These are phyloP conservation scores for Lithophane socia DNA, from an alignment of 2,888 invertebrate species.

Conservation along the genomic window DNA sequence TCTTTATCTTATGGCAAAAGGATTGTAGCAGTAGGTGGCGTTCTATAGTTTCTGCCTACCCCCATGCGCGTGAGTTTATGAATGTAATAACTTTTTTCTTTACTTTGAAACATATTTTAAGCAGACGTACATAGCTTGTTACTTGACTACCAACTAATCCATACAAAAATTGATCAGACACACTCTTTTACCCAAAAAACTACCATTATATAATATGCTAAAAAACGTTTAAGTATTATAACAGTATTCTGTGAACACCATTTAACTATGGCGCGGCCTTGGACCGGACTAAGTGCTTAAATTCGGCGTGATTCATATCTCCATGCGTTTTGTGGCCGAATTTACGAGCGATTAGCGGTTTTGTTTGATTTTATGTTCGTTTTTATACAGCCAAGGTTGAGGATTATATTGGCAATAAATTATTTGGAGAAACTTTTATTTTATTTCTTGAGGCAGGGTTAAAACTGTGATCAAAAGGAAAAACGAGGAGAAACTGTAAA, in stretches of 20 bases:
- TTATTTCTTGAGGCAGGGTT: constrained; percentile 23
- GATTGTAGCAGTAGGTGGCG: too few relatives aligned
- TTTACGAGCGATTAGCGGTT: constrained; percentile 52
- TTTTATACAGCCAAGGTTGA: constrained; percentile 43
- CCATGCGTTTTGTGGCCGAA: constrained; percentile 40
- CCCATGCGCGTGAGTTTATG: too few relatives aligned
- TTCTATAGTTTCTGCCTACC: too few relatives aligned
- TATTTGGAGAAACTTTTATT: constrained; percentile 35
- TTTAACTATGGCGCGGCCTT: constrained; percentile 70
- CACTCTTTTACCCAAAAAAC: constrained; percentile 2
- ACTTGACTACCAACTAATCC: not conserved
- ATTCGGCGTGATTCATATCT: constrained; percentile 76
- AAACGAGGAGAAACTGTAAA: not conserved
- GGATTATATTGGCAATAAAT: constrained; percentile 41
- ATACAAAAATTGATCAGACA: constrained; percentile 26
- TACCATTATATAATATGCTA: not conserved
- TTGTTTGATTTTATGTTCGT: constrained; percentile 41
- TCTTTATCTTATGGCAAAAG: too few relatives aligned
- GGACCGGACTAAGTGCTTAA: constrained; percentile 71
- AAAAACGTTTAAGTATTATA: constrained; percentile 37
- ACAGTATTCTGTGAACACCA: constrained; percentile 50
- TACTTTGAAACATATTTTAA: not conserved
- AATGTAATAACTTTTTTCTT: not conserved
- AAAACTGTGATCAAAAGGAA: not conserved
- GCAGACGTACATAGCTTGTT: not conserved